Conservation (phyloP, 2,797 vertebrate species). For the Hypotaenidia okinawae region DNA sequence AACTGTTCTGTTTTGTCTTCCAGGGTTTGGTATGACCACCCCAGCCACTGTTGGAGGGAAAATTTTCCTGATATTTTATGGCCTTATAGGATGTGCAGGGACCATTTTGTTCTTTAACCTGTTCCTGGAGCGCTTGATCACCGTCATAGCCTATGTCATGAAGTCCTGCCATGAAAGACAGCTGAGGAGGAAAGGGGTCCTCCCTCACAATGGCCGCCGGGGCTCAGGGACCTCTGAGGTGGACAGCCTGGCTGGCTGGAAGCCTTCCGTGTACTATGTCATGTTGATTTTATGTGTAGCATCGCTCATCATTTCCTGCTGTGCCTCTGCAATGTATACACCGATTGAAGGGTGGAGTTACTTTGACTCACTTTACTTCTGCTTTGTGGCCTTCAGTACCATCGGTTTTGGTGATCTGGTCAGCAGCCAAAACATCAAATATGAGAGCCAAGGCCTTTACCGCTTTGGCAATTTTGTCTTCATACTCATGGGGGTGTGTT, state of each 20-base stretch:
- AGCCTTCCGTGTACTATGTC: slow-evolving; percentile 93
- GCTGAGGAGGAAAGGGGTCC: slow-evolving; percentile 78
- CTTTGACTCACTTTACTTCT: slow-evolving; percentile 95
- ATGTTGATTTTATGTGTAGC: slow-evolving; percentile 92
- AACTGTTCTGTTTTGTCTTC: slow-evolving; percentile 67
- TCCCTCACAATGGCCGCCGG: slow-evolving; percentile 71
- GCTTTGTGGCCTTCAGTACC: slow-evolving; percentile 97
- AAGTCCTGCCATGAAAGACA: slow-evolving; percentile 86
- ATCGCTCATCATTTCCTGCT: slow-evolving; percentile 90
- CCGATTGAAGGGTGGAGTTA: slow-evolving; percentile 92
- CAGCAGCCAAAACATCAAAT: slow-evolving; percentile 88
- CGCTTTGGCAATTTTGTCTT: slow-evolving; percentile 91
- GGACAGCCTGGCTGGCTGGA: slow-evolving; percentile 86
- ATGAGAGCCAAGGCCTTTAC: slow-evolving; percentile 86
- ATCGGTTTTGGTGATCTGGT: slow-evolving; percentile 97
- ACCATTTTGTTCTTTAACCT: slow-evolving; percentile 97
- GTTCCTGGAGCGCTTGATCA: slow-evolving; percentile 94
- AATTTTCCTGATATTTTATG: slow-evolving; percentile 94
- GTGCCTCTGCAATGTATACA: slow-evolving; percentile 92
- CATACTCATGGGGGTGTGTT: slow-evolving; percentile 94
- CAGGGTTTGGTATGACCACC: slow-evolving; percentile 96
- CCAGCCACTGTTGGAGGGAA: slow-evolving; percentile 91
- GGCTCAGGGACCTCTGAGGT: slow-evolving; percentile 51
- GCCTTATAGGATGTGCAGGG: slow-evolving; percentile 91
- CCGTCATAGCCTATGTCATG: slow-evolving; percentile 88